Base-by-base conservation (phyloP, 2,113 vertebrate genomes). In the Alaudala cheleensis region DNA sequence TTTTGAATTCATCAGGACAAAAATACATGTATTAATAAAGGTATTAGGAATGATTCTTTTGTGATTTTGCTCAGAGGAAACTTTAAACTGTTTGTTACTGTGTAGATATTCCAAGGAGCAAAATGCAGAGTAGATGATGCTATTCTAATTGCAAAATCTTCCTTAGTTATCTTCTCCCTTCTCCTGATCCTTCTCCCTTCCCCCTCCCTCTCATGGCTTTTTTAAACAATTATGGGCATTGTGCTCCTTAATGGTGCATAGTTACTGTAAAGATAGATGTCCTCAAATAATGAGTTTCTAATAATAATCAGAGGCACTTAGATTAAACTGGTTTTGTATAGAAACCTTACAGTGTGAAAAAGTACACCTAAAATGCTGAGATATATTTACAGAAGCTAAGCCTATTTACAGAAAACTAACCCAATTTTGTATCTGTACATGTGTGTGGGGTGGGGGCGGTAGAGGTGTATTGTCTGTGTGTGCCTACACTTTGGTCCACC, bases 281-380 rank as follows among this genome's bases (percentile, higher is more conserved):
- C 92, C 81, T 95, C 82, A 83, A 92, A 92, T 97, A 96, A 93
- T 95, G 93, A 95, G 88, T 92, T 95, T 96, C 94, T 92, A 91
- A 95, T 94, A 92, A 96, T 96, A 90, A 93, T 96, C 72, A 97
- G 89, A 96, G 67, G 60, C 79, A 71, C 70, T 90, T 91, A 93
- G 90, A 91, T 92, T 90, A 72, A 96, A 86, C 58, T 95, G 47
- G 64, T 91, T 40, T 97, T 77, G 31, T 94, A 42, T 83, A 88
- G 76, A 89, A 90, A 93, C 70, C 77, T 87, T 92, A 65, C 22
- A 80, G 44, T 76, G 28, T 90, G 81, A 93, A 83, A 87, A 91
- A 72, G 83, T 79, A 86, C 73, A 91, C 44, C 79, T 90, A 61
- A 91, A 95, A 91, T 92, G 69, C 50, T 80, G 82, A 83, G 87